Evolutionary conservation across 2,797 vertebrate genomes (phyloP).

Genomic region (Limosa lapponica): DNA sequence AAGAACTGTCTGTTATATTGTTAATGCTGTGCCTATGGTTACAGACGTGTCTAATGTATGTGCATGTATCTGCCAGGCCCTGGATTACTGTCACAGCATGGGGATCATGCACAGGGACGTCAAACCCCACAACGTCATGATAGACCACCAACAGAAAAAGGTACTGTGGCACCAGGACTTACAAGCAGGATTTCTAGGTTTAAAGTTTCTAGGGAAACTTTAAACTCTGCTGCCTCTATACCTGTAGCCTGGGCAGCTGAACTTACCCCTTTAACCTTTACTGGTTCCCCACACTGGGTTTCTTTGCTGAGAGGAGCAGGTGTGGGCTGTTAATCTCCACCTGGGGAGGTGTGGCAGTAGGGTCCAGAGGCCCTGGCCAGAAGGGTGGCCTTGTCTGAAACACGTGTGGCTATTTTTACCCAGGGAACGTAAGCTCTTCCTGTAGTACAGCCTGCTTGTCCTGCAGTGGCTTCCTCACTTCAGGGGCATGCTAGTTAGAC

Average conservation of each 20-base stretch:
- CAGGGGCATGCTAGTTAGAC: not conserved
- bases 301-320: not conserved
- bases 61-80: conserved; percentile 81
- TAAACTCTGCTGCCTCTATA: not conserved
- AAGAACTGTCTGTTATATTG: not conserved
- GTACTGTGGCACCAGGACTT: conserved; percentile 70
- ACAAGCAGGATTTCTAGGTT: not conserved
- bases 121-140: conserved; percentile 97
- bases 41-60: not conserved
- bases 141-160: conserved; percentile 96
- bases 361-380: not conserved
- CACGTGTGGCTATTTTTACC: not conserved
- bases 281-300: not conserved
- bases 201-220: not conserved
- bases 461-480: not conserved
- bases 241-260: not conserved
- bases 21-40: not conserved
- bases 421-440: not conserved
- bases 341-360: not conserved
- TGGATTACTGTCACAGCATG: conserved; percentile 97
- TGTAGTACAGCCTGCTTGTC: not conserved
- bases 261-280: not conserved
- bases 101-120: conserved; percentile 96
- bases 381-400: not conserved
- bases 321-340: not conserved